These are phyloP conservation scores for Trypoxylon attenuatum DNA, from an alignment of 2,888 invertebrate species.

Conservation along the genomic window DNA sequence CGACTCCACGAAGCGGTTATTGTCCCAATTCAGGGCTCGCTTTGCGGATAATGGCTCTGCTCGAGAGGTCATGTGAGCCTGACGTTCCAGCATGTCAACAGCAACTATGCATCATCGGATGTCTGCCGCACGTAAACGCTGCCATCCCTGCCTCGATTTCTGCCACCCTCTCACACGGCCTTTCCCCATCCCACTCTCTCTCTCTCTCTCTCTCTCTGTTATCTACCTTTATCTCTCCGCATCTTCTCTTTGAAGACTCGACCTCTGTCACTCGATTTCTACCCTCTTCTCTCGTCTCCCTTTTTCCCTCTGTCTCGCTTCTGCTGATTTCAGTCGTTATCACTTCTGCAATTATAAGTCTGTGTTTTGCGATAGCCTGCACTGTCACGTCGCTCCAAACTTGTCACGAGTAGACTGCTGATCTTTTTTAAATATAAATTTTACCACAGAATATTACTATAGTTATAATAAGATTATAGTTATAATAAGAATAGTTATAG, in stretches of 20 bases:
- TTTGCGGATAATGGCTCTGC: constrained; percentile 67
- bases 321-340: too few species aligned
- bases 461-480: too few species aligned
- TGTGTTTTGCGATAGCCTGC: too few species aligned
- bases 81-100: constrained; percentile 73
- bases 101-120: constrained; percentile 74
- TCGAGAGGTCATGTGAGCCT: constrained; percentile 72
- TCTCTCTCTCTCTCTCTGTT: neutral
- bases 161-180: neutral
- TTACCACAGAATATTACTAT: too few species aligned
- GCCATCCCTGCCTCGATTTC: constrained; percentile 21
- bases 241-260: constrained; percentile 1
- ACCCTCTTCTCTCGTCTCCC: constrained; percentile 3
- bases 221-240: constrained; percentile 10
- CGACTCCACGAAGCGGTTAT: constrained; percentile 64
- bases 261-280: neutral
- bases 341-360: too few species aligned
- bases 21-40: constrained; percentile 65
- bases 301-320: neutral
- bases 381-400: too few species aligned
- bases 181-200: constrained; percentile 8
- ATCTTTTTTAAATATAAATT: too few species aligned
- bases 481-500: too few species aligned
- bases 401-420: too few species aligned
- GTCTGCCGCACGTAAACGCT: constrained; percentile 68